A percentile compares a stretch with the other conserved stretches of the same genome.
Conservation (phyloP, 2,888 invertebrate species). For the Drosophila fulvimacula region DNA sequence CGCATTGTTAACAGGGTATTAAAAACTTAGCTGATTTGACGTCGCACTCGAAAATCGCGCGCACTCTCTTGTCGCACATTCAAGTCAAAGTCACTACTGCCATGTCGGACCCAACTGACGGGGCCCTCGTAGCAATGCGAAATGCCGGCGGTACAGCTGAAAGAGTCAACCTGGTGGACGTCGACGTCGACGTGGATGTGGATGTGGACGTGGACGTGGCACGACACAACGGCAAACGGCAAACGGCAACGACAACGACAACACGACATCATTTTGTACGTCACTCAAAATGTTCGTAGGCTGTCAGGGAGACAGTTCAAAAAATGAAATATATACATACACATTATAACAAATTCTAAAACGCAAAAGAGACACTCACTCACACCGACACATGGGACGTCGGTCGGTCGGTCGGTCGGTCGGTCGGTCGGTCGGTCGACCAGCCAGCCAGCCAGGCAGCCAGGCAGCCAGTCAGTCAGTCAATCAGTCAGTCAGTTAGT, state of each 20-base stretch:
- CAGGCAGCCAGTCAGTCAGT: slow-evolving; percentile 14
- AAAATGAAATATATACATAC: slow-evolving; percentile 73
- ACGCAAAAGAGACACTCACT: slow-evolving; percentile 65
- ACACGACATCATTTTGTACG: slow-evolving; percentile 83
- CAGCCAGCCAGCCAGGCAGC: slow-evolving; percentile 4
- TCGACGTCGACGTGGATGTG: slow-evolving; percentile 23
- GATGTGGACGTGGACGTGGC: slow-evolving; percentile 45
- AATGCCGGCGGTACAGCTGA: slow-evolving; percentile 62
- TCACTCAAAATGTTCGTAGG: slow-evolving; percentile 78
- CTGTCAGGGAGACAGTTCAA: slow-evolving; percentile 78
- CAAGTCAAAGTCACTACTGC: slow-evolving; percentile 66
- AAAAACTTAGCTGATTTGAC: slow-evolving; percentile 70
- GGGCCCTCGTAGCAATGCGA: slow-evolving; percentile 43
- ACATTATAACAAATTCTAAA: slow-evolving; percentile 65
- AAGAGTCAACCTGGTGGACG: slow-evolving; percentile 71
- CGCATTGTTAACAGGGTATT: slow-evolving; percentile 24
- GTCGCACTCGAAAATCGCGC: slow-evolving; percentile 68
- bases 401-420: too few relatives aligned
- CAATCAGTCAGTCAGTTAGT: slow-evolving; percentile 28
- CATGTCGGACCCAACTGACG: slow-evolving; percentile 48
- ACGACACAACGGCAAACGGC: slow-evolving; percentile 43
- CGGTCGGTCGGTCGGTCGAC: too few relatives aligned
- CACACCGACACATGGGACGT: slow-evolving; percentile 35
- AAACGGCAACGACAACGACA: slow-evolving; percentile 75
- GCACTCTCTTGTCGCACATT: slow-evolving; percentile 45